These are phyloP conservation scores for Bergia sp. DNA, from an alignment of 92 coral and sea anemone genomes.

Conservation along the genomic window DNA sequence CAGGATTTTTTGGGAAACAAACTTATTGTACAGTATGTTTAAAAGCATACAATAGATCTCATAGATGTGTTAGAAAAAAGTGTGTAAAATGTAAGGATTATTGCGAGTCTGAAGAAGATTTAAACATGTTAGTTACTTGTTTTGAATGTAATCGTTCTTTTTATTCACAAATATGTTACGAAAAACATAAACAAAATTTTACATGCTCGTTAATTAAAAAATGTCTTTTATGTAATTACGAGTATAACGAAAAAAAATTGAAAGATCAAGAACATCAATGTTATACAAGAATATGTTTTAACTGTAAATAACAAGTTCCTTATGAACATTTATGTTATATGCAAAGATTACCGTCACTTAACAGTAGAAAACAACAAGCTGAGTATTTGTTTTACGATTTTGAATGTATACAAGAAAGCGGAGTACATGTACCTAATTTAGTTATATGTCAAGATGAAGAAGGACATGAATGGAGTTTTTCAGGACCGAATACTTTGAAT, in stretches of 20 bases:
- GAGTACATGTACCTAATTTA: no score
- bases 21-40: neutral
- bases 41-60: neutral
- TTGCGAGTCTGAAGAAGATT: neutral
- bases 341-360: neutral
- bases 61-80: neutral
- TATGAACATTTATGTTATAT: neutral
- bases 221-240: no score
- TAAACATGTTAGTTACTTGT: neutral
- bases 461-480: constrained; percentile 4
- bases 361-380: neutral
- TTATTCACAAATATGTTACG: no score
- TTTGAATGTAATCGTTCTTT: neutral
- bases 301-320: neutral
- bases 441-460: constrained; percentile 8
- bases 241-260: neutral
- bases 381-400: no score
- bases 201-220: neutral
- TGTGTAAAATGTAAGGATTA: neutral
- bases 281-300: no score
- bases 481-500: neutral
- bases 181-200: no score
- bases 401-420: no score
- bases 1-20: no score
- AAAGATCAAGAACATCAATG: neutral